These are phyloP conservation scores for Todiramphus chloris DNA, from an alignment of 2,113 vertebrate species.

Conservation along the genomic window DNA sequence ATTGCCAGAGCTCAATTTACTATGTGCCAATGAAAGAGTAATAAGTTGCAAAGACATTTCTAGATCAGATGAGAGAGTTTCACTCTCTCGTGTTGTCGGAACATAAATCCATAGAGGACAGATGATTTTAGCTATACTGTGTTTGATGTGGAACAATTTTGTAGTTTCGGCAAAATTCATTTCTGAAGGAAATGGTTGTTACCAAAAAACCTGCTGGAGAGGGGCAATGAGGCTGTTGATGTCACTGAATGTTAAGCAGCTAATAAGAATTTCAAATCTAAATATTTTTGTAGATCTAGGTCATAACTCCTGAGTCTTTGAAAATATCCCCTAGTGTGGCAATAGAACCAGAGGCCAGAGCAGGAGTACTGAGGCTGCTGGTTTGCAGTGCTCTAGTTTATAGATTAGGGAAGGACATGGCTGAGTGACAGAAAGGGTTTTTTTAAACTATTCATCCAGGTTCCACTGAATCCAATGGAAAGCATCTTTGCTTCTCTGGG, in stretches of 20 bases:
- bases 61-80: conserved; percentile 67
- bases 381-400: neutral
- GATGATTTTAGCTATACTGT: conserved; percentile 28
- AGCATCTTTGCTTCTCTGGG: neutral
- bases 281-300: conserved; percentile 13
- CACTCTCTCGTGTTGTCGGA: conserved; percentile 63
- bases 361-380: neutral
- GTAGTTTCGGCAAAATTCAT: conserved; percentile 6
- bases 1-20: conserved; percentile 75
- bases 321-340: neutral
- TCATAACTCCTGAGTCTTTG: neutral
- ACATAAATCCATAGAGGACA: conserved; percentile 49
- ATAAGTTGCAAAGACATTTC: conserved; percentile 68
- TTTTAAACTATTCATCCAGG: neutral
- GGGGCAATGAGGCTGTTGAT: neutral
- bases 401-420: neutral
- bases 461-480: neutral
- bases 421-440: neutral
- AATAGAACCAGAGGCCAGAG: neutral
- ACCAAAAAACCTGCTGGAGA: neutral
- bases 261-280: neutral
- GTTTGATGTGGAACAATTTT: conserved; percentile 20
- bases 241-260: neutral
- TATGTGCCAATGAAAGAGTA: conserved; percentile 71
- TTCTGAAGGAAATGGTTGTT: neutral